phyloP scores from a whole-genome alignment of 1,140 invertebrate genomes.

The Danaus melanippus region DNA sequence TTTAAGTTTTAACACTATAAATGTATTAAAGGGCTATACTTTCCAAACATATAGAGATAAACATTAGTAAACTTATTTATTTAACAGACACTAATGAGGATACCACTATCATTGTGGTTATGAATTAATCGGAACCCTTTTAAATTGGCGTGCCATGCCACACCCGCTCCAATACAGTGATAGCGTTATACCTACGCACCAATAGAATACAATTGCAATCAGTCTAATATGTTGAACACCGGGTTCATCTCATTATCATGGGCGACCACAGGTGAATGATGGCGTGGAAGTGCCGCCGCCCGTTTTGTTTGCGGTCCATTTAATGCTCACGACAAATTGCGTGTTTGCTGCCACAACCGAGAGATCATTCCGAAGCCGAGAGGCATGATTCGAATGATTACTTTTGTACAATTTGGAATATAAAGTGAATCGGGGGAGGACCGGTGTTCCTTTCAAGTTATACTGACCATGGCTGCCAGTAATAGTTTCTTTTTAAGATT shows the following conservation, averaged over 20 bases:
- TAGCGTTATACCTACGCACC: constrained; percentile 14
- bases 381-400: constrained; percentile 62
- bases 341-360: constrained; percentile 60
- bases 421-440: constrained; percentile 39
- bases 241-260: constrained; percentile 70
- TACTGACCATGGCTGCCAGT: constrained; percentile 27
- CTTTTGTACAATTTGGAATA: constrained; percentile 53
- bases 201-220: constrained; percentile 58
- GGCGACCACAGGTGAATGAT: constrained; percentile 68
- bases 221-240: constrained; percentile 68
- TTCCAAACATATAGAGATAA: too few species aligned
- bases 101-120: constrained; percentile 24
- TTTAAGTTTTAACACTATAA: too few species aligned
- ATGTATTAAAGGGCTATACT: too few species aligned
- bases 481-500: constrained; percentile 23
- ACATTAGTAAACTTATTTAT: constrained; percentile 13
- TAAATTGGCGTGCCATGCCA: constrained; percentile 26
- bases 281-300: constrained; percentile 42
- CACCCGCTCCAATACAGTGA: constrained; percentile 26
- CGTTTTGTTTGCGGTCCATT: constrained; percentile 71
- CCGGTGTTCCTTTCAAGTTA: constrained; percentile 27
- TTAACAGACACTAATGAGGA: constrained; percentile 21
- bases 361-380: constrained; percentile 53
- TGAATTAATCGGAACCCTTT: constrained; percentile 31
- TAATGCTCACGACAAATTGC: constrained; percentile 67